Base-by-base conservation (phyloP, 2,888 invertebrate genomes). In the Ochropacha duplaris region DNA sequence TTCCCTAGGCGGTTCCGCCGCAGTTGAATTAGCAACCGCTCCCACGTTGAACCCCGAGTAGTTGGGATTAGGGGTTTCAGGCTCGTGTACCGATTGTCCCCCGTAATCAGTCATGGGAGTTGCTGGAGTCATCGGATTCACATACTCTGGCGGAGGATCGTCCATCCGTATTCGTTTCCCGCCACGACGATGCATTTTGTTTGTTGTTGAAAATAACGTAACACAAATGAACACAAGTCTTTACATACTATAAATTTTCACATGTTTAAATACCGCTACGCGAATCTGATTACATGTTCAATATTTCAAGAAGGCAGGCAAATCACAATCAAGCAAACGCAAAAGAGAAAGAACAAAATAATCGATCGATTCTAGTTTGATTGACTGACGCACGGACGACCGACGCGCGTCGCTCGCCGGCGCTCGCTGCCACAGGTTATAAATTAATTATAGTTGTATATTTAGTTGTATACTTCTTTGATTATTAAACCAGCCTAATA, bases 121-220 rank as follows among this genome's bases (percentile, higher is more conserved):
- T 5, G 92, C 90, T 50, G 92, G 92, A 28, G 92, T 92, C 87
- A 90, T 88, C 0, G 95, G 95, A 68, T 95, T 96, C 39, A 97
- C 97, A 83, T 97, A 97, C 81, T 98, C 97, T 60, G 96, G 96
- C 55, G 97, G 97, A 60, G 97, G 97, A 87, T 97, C 97, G 88
- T 97, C 97, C 97, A 98, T 97, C 64, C 98, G 96, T 80, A 98
- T 98, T 69, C 97, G 94, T 93, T 98, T 98, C 70, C 98, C 98
- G 78, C 97, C 97, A 73, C 92, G 87, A 65, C 97, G 94, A 86
- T 97, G 96, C 96, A 97, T 96, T 76, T 88, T 94, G 71, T 52
- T 58, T 39, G 54, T 58, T 19, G 39, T 1, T 44, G n/a, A 16
- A 19, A 8, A 1, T 19, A 44, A 5, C 19, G 39, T 16, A 19